Conservation (phyloP, 1,140 invertebrate species). For the Homarus americanus region DNA sequence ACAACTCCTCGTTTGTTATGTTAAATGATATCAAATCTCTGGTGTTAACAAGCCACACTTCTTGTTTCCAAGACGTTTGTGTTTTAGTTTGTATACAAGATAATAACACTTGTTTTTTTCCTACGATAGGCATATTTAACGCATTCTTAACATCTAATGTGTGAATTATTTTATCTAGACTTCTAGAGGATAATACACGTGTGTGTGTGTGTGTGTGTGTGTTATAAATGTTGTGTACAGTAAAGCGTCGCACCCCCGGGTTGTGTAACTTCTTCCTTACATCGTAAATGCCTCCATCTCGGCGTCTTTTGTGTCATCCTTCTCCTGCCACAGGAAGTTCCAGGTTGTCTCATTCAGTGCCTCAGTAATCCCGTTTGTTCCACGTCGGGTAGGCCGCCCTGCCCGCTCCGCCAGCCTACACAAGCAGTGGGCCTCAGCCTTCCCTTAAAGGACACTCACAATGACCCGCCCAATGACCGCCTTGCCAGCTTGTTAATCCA, state of each 20-base stretch:
- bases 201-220: too few relatives aligned
- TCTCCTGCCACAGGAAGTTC: conserved; percentile 26
- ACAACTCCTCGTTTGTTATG: too few relatives aligned
- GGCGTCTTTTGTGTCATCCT: background rate
- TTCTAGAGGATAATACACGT: too few relatives aligned
- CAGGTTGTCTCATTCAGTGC: conserved; percentile 26
- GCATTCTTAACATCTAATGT: too few relatives aligned
- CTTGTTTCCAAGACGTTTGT: too few relatives aligned
- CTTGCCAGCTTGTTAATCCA: conserved; percentile 15
- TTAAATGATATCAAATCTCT: too few relatives aligned
- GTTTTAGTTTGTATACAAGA: too few relatives aligned
- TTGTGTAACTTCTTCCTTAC: background rate
- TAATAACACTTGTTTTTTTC: too few relatives aligned
- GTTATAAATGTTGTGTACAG: too few relatives aligned
- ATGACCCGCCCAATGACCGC: conserved; percentile 23
- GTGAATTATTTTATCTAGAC: too few relatives aligned
- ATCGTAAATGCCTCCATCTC: conserved; percentile 29
- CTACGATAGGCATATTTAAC: too few relatives aligned
- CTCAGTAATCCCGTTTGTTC: conserved; percentile 40
- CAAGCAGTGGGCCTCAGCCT: background rate
- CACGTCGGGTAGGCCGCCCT: background rate
- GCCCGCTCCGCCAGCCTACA: background rate
- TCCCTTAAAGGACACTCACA: background rate
- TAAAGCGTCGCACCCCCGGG: background rate
- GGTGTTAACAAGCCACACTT: too few relatives aligned